A percentile compares a stretch with the other conserved stretches of the same genome.
phyloP scores from a whole-genome alignment of 2,888 invertebrate genomes.

The Cryptocephalus moraei region DNA sequence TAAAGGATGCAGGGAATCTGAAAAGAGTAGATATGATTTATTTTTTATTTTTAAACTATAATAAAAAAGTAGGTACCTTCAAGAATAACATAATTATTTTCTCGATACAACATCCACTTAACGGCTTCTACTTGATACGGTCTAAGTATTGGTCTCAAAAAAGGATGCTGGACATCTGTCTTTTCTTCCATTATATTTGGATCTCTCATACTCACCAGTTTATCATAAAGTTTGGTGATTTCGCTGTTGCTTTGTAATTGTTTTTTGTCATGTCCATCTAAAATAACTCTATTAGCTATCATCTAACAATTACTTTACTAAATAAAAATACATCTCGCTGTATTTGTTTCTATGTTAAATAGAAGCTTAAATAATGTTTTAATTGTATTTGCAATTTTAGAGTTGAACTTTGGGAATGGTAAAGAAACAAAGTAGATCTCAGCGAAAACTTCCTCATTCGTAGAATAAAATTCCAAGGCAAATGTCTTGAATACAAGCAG shows the following conservation, averaged over 20 bases:
- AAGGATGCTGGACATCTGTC: slow-evolving; percentile 31
- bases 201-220: slow-evolving; percentile 3
- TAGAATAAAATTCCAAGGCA: slow-evolving; percentile 19
- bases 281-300: background rate
- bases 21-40: slow-evolving; percentile 6
- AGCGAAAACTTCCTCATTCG: slow-evolving; percentile 20
- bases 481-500: slow-evolving; percentile 25
- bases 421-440: slow-evolving; percentile 23
- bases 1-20: slow-evolving; percentile 26
- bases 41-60: background rate
- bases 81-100: slow-evolving; percentile 26
- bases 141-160: slow-evolving; percentile 46
- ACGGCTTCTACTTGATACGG: slow-evolving; percentile 57
- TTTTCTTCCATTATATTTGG: slow-evolving; percentile 3
- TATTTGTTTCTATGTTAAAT: slow-evolving; percentile 15
- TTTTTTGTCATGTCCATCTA: slow-evolving; percentile 1
- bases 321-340: background rate
- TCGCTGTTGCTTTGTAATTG: slow-evolving; percentile 8
- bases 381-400: slow-evolving; percentile 21
- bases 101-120: slow-evolving; percentile 56
- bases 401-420: slow-evolving; percentile 25
- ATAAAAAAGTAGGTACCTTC: background rate
- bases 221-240: slow-evolving; percentile 10
- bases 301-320: background rate
- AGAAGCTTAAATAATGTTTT: slow-evolving; percentile 22